Base-by-base conservation (phyloP, 2,797 vertebrate genomes). In the Protosalanx chinensis region DNA sequence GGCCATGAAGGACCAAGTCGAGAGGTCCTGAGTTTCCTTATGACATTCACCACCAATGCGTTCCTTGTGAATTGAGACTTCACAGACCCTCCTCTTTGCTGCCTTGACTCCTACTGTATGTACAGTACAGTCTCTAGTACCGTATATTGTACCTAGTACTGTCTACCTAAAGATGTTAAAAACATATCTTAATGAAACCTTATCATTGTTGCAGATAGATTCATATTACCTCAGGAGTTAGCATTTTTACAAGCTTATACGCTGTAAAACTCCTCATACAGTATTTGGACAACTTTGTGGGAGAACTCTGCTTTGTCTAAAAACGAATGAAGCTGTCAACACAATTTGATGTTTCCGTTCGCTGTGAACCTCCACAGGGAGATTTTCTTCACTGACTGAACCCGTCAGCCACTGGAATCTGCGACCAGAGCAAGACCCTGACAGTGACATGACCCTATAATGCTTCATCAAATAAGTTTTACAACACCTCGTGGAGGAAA, bases 401-500 rank as follows among this genome's bases (percentile, higher is more conserved):
- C 35, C 64, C 60, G 68, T 37, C 53, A 49, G 35, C 18, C 27
- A 70, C 18, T 27, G 60, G 63, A 57, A 63, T 61, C 61, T 37
- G 23, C 46, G 61, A 70, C 69, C 57, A 56, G 75, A 76, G 56
- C 23, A 64, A 68, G 37, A 64, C 18, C 49, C 18, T 57, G 66
- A 69, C 72, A 73, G 64, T 64, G 69, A 60, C 61, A 64, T 64
- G 6, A 10, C 30, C 56, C 71, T 82, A 80, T 83, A 85, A 87
- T 64, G 69, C 79, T 76, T 73, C 68, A 80, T 70, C 58, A 80
- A 78, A 76, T 74, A 78, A 16, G 65, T 73, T 85, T 86, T 82
- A 84, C 20, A 41, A 69, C 74, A 57, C 69, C 68, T 76, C 72
- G 46, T 59, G 59, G 71, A 69, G 68, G 70, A 82, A 79, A 71